Evolutionary conservation across 1,140 invertebrate species (phyloP).

Genomic region (Pseudomyrmex gracilis): DNA sequence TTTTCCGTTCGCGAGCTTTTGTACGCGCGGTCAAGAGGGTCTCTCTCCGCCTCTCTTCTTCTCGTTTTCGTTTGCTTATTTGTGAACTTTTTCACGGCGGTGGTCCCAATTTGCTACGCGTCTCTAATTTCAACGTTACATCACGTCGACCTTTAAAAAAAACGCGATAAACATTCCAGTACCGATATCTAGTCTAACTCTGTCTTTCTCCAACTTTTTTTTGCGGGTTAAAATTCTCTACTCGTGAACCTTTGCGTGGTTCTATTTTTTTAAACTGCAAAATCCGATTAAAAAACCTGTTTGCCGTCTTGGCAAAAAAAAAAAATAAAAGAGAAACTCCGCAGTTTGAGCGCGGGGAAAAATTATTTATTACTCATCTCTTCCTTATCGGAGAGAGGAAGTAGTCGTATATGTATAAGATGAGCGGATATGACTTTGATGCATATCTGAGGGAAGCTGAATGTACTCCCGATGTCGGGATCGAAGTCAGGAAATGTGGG

Average conservation of each 20-base stretch:
- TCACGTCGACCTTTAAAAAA: background rate
- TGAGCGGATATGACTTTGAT: conserved; percentile 7
- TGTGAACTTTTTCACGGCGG: background rate
- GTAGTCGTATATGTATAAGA: background rate
- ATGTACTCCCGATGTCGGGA: background rate
- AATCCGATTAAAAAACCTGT: background rate
- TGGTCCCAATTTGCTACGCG: background rate
- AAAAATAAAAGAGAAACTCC: background rate
- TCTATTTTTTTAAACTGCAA: background rate
- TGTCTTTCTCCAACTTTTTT: no score
- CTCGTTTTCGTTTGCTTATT: background rate
- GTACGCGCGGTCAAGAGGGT: background rate
- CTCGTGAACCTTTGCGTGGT: no score
- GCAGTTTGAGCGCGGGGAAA: background rate
- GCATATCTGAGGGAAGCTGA: background rate
- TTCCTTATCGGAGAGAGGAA: background rate
- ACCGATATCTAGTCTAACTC: no score
- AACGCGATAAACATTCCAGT: no score
- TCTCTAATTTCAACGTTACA: background rate
- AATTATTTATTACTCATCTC: background rate
- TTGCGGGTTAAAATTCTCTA: no score
- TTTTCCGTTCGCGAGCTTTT: background rate
- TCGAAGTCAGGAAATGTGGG: background rate
- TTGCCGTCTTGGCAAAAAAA: no score
- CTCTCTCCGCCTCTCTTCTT: background rate